Evolutionary conservation across 2,888 invertebrate species (phyloP).

Genomic region (Sinodicranocentrus sp.): DNA sequence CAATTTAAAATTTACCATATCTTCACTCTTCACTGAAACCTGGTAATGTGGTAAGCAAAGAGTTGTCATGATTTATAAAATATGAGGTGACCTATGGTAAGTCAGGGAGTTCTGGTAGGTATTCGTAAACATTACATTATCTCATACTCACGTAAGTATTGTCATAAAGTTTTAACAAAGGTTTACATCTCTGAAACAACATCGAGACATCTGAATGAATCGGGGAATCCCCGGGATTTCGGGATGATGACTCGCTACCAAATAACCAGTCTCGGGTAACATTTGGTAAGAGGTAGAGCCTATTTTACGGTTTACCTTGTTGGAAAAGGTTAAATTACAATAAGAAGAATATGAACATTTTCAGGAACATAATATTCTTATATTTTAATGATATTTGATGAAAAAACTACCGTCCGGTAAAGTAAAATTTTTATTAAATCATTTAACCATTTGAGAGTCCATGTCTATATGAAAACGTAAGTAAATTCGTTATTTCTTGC

Average conservation of each 20-base stretch:
- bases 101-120: constrained; percentile 52
- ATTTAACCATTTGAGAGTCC: constrained; percentile 18
- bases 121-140: not conserved
- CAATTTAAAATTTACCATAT: constrained; percentile 16
- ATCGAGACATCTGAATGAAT: constrained; percentile 36
- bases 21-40: constrained; percentile 8
- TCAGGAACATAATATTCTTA: not conserved
- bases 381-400: not conserved
- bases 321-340: not conserved
- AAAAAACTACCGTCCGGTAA: no score
- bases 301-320: not conserved
- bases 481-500: constrained; percentile 14
- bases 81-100: constrained; percentile 43
- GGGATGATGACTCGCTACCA: constrained; percentile 48
- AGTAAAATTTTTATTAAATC: not conserved
- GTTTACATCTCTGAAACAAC: constrained; percentile 10
- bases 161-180: not conserved
- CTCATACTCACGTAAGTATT: not conserved
- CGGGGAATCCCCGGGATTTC: constrained; percentile 48
- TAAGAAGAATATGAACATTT: not conserved
- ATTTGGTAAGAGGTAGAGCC: constrained; percentile 35
- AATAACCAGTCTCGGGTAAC: constrained; percentile 44
- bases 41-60: constrained; percentile 51
- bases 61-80: constrained; percentile 10
- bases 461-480: constrained; percentile 45